Base-by-base conservation (phyloP, 30 jellyfish, hydroid and myxozoan genomes). In the Turritopsis rubra region DNA sequence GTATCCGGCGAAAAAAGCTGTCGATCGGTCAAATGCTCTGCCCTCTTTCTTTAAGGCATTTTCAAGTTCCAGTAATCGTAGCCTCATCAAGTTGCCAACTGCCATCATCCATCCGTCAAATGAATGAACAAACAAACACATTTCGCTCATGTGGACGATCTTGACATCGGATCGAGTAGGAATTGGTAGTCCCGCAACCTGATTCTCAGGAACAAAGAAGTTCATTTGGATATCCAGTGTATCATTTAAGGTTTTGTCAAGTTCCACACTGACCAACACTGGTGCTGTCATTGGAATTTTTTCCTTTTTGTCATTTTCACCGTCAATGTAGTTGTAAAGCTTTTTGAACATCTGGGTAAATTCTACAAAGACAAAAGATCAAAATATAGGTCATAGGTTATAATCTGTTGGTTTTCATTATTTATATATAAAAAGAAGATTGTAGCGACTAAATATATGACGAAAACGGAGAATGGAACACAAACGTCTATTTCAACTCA, bases 231-330 rank as follows among this genome's bases (percentile, higher is more conserved):
- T n/a, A 29, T 74, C 60, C 0, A 41, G 65, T 9, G 82, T 41
- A 29, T 41, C 28, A 41, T n/a, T n/a, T 24, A 41, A 41, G 9
- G 54, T 41, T 23, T 74, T 28, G 27, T 28, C 41, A n/a, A 74
- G 26, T 74, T 28, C 26, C 19, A 74, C 41, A 21, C 41, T 28
- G 41, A 23, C 60, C 54, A 74, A 21, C 28, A 74, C 82, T 23
- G 82, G 82, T 9, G 82, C 82, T 74, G 82, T 74, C 82, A 74
- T 74, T 41, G 53, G 65, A 20, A 74, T 29, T 29, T 74, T 74
- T 0, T 23, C 65, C 41, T 29, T 29, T 29, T 23, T 26, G 4
- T 74, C 82, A 29, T 74, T 74, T 26, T 28, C 82, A 24, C 82
- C 82, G 23, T 28, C 28, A 23, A 74, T 74, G 65, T 74, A 74